These are phyloP conservation scores for Hoplodrina blanda DNA, from an alignment of 2,888 invertebrate genomes.

Conservation along the genomic window DNA sequence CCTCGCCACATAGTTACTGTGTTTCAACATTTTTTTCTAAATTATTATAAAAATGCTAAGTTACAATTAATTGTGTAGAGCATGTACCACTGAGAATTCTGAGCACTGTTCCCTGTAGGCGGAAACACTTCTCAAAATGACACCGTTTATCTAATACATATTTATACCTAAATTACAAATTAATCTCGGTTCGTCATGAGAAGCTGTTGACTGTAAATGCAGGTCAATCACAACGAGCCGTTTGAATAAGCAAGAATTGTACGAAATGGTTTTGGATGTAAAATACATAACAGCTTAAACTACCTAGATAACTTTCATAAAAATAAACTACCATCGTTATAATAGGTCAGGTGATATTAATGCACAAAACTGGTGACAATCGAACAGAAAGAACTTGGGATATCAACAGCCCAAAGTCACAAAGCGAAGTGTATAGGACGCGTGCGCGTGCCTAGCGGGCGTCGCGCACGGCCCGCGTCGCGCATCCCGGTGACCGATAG, in stretches of 20 bases:
- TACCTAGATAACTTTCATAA: slow-evolving; percentile 89
- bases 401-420: slow-evolving; percentile 66
- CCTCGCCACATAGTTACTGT: slow-evolving; percentile 83
- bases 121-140: slow-evolving; percentile 85
- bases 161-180: slow-evolving; percentile 87
- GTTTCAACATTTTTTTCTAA: slow-evolving; percentile 88
- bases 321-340: slow-evolving; percentile 89
- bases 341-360: slow-evolving; percentile 85
- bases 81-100: slow-evolving; percentile 85
- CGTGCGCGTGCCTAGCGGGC: slow-evolving; percentile 49
- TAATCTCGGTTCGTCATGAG: slow-evolving; percentile 87
- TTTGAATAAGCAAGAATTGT: slow-evolving; percentile 77
- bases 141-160: slow-evolving; percentile 88
- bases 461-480: slow-evolving; percentile 33
- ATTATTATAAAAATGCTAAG: slow-evolving; percentile 91
- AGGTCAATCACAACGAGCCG: slow-evolving; percentile 83
- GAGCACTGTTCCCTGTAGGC: slow-evolving; percentile 82
- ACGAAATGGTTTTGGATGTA: slow-evolving; percentile 81
- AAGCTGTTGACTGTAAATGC: slow-evolving; percentile 87
- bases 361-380: slow-evolving; percentile 77
- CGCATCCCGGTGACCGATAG: slow-evolving; percentile 48
- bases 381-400: slow-evolving; percentile 66
- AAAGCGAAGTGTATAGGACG: slow-evolving; percentile 85
- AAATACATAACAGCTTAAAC: slow-evolving; percentile 90
- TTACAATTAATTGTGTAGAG: slow-evolving; percentile 90